phyloP scores from a whole-genome alignment of 2,888 invertebrate genomes.

The Salpingus planirostris region DNA sequence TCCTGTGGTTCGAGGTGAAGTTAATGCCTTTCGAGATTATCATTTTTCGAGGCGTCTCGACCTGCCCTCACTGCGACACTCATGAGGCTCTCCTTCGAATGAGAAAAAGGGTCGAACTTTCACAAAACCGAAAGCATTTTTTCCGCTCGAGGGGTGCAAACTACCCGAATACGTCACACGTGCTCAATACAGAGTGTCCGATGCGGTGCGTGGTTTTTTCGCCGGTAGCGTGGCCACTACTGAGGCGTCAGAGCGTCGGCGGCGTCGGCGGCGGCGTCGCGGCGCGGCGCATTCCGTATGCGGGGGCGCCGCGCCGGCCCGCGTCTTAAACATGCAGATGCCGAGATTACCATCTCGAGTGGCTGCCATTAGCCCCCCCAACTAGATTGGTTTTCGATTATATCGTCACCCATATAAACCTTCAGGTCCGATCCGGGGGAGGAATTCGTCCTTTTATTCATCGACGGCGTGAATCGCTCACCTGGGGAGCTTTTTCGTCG shows the following conservation, averaged over 20 bases:
- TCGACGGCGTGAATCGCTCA: too few species aligned
- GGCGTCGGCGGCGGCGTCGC: constrained; percentile 18
- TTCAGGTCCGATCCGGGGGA: too few species aligned
- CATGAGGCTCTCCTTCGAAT: too few species aligned
- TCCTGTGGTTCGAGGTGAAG: constrained; percentile 17
- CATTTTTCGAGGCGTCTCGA: constrained; percentile 8
- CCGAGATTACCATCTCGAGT: constrained; percentile 24
- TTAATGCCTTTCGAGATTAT: constrained; percentile 9
- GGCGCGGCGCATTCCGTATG: constrained; percentile 8
- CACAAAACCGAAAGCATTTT: constrained; percentile 1
- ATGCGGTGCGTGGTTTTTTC: constrained; percentile 17
- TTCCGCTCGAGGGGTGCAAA: neutral
- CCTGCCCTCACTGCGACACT: neutral
- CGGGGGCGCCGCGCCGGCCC: constrained; percentile 17
- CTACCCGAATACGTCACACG: constrained; percentile 5
- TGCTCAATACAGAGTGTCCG: constrained; percentile 16
- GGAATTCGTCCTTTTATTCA: too few species aligned
- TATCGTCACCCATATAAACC: too few species aligned
- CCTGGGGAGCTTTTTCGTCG: too few species aligned
- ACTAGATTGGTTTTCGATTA: constrained; percentile 24
- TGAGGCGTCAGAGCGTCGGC: constrained; percentile 22
- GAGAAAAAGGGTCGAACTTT: neutral
- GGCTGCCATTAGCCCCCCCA: constrained; percentile 21
- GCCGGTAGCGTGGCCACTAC: constrained; percentile 27
- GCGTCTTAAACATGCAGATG: constrained; percentile 24